These are phyloP conservation scores for Pseudanteris insignis DNA, from an alignment of 2,888 invertebrate species.

Conservation along the genomic window DNA sequence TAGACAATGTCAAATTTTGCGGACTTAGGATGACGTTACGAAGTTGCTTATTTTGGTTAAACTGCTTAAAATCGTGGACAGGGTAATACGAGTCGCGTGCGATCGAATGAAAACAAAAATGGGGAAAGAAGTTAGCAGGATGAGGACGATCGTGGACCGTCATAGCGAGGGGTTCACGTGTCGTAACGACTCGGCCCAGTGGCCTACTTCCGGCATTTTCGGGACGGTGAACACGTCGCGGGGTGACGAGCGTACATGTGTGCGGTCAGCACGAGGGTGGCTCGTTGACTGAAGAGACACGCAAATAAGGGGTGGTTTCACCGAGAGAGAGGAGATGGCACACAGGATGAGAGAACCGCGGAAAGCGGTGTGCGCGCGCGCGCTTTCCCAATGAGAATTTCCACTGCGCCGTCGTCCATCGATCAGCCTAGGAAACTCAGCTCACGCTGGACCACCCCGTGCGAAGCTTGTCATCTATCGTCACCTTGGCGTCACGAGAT, in stretches of 20 bases:
- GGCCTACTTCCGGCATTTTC: conserved; percentile 57
- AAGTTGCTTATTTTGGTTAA: conserved; percentile 27
- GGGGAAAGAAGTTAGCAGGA: conserved; percentile 39
- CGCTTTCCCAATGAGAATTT: conserved; percentile 52
- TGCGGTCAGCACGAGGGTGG: conserved; percentile 47
- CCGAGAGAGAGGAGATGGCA: conserved; percentile 31
- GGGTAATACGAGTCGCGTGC: conserved; percentile 28
- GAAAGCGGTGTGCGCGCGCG: conserved; percentile 55
- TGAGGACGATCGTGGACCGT: conserved; percentile 19
- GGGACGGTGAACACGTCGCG: conserved; percentile 49
- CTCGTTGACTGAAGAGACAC: conserved; percentile 49
- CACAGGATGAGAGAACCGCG: conserved; percentile 45
- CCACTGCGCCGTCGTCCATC: conserved; percentile 61
- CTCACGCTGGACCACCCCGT: conserved; percentile 61
- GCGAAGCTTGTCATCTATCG: conserved; percentile 38
- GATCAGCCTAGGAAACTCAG: conserved; percentile 64
- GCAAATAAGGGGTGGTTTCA: conserved; percentile 38
- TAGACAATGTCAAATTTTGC: conserved; percentile 16
- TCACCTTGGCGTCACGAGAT: conserved; percentile 26
- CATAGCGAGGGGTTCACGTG: conserved; percentile 53
- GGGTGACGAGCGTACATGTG: conserved; percentile 46
- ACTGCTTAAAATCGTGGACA: conserved; percentile 20
- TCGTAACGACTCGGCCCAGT: conserved; percentile 56
- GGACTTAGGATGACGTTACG: conserved; percentile 13
- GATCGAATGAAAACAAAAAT: conserved; percentile 35